Evolutionary conservation across 1,140 invertebrate genomes (phyloP).

Genomic region (Neodiprion fabricii): DNA sequence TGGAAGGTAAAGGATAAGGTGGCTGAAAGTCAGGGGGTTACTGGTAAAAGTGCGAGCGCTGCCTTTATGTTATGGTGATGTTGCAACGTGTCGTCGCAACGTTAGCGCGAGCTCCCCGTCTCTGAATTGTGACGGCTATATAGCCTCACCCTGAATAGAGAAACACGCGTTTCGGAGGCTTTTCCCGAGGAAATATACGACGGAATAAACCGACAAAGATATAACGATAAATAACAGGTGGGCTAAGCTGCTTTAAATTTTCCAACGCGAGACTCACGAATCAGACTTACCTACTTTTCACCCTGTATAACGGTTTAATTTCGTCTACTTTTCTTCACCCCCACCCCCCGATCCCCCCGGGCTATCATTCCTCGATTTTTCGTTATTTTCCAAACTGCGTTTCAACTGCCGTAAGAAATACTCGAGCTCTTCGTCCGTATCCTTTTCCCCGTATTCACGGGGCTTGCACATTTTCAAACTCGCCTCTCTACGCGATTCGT

Average conservation of each 20-base stretch:
- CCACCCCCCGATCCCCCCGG: no score
- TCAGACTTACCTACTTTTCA: no score
- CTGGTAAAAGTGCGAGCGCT: neutral
- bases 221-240: slow-evolving; percentile 3
- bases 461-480: slow-evolving; percentile 44
- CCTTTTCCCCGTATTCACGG: no score
- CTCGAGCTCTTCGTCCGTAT: no score
- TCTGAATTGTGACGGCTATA: slow-evolving; percentile 2
- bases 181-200: slow-evolving; percentile 3
- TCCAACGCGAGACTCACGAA: neutral
- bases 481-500: slow-evolving; percentile 28
- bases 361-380: no score
- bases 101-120: neutral
- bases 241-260: neutral
- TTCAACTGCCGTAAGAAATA: no score
- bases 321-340: no score
- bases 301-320: no score
- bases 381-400: no score
- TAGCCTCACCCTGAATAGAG: neutral
- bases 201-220: neutral
- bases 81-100: neutral
- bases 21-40: neutral
- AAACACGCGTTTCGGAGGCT: neutral
- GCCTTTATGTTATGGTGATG: neutral
- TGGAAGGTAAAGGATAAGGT: no score